Conservation (phyloP, 2,888 invertebrate genomes). For the Camptogramma bilineatum region DNA sequence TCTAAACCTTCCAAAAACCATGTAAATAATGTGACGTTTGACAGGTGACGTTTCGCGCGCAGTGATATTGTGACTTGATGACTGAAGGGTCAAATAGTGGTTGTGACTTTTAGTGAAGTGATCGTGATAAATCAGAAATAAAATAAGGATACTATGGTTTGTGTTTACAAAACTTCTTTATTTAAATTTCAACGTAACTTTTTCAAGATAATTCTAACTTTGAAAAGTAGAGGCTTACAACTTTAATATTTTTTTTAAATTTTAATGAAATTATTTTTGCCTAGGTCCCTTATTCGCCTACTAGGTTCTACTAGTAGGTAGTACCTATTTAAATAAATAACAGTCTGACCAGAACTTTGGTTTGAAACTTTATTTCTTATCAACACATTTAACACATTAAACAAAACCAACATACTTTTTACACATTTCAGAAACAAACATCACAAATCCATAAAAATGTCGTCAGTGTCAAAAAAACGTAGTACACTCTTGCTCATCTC, state of each 20-base stretch:
- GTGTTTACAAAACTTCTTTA: conserved; percentile 9
- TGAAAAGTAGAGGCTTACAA: not conserved
- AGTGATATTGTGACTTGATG: conserved; percentile 39
- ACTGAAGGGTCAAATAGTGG: conserved; percentile 37
- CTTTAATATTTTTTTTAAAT: no score
- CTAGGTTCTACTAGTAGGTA: no score
- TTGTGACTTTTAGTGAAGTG: conserved; percentile 40
- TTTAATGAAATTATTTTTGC: not conserved
- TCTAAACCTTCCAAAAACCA: conserved; percentile 71
- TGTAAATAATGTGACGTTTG: conserved; percentile 67
- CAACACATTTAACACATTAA: conserved; percentile 23
- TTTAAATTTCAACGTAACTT: not conserved
- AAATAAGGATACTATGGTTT: conserved; percentile 9
- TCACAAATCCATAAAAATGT: conserved; percentile 37
- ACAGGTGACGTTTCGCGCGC: conserved; percentile 48
- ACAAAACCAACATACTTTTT: conserved; percentile 32
- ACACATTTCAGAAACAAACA: conserved; percentile 40
- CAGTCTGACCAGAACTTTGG: not conserved
- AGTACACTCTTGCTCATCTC: conserved; percentile 43
- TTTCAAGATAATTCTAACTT: not conserved
- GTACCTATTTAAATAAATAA: not conserved
- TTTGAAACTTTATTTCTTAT: not conserved
- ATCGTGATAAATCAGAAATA: conserved; percentile 3
- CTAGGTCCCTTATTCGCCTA: not conserved
- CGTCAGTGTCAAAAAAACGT: conserved; percentile 43